Conservation (phyloP, 2,113 vertebrate genomes). For the Antigone vipio region DNA sequence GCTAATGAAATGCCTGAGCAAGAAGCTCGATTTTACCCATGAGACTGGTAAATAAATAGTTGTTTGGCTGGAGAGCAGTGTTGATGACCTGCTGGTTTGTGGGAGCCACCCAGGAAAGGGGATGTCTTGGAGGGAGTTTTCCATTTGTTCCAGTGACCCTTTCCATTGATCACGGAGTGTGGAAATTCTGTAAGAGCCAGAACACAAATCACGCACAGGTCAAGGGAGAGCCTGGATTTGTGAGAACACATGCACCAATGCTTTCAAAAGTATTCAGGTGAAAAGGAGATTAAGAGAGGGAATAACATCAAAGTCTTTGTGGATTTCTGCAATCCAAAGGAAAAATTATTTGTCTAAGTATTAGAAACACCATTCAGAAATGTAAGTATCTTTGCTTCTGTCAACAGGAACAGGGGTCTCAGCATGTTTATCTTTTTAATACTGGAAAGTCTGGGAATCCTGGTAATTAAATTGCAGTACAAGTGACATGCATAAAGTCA, state of each 20-base stretch:
- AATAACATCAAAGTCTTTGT: neutral
- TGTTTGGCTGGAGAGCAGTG: neutral
- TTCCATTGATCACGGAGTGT: neutral
- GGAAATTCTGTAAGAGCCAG: neutral
- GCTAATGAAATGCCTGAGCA: neutral
- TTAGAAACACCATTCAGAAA: neutral
- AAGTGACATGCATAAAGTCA: neutral
- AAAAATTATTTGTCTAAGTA: neutral
- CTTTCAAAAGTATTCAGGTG: neutral
- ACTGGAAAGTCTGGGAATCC: neutral
- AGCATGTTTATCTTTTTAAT: neutral
- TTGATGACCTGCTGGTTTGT: neutral
- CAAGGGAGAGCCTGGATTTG: neutral
- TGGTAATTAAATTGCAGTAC: neutral
- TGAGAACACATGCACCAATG: neutral
- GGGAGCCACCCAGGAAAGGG: neutral
- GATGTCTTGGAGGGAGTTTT: neutral
- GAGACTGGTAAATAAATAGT: neutral
- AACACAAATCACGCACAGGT: neutral
- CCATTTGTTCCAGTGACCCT: neutral
- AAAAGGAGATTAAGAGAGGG: neutral
- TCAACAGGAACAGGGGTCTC: neutral
- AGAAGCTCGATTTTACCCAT: neutral
- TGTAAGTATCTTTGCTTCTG: neutral
- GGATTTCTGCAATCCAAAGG: neutral